Evolutionary conservation across 2,888 invertebrate genomes (phyloP).

Genomic region (Protophormia terraenovae): DNA sequence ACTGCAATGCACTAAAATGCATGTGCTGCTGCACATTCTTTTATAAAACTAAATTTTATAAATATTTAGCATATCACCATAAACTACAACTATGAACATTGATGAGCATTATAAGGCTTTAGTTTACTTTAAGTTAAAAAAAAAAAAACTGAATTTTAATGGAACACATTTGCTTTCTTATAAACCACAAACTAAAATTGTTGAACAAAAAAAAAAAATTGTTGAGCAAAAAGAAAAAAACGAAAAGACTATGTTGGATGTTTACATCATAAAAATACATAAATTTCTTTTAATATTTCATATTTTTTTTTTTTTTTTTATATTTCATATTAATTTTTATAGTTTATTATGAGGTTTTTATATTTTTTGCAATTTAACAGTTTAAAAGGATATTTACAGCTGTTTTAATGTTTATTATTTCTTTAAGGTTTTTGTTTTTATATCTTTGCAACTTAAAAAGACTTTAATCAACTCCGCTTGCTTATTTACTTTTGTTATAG

Average conservation of each 20-base stretch:
- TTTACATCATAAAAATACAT: not conserved
- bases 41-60: constrained; percentile 10
- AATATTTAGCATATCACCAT: constrained; percentile 50
- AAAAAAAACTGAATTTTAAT: constrained; percentile 4
- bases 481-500: not conserved
- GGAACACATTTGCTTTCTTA: constrained; percentile 32
- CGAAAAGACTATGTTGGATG: no score
- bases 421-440: not conserved
- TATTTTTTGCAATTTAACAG: not conserved
- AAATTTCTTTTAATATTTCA: constrained; percentile 7
- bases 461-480: not conserved
- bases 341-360: not conserved
- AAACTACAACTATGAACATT: not conserved
- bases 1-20: not conserved
- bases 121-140: constrained; percentile 1
- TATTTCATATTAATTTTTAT: not conserved
- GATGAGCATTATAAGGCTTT: constrained; percentile 16
- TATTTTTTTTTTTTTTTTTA: no score
- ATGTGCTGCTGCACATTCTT: not conserved
- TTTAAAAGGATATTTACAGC: not conserved
- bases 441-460: no score
- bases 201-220: not conserved
- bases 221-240: not conserved
- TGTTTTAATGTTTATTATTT: not conserved
- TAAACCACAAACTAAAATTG: not conserved